Evolutionary conservation across 2,797 vertebrate species (phyloP).

Genomic region (Scolopax rusticola): DNA sequence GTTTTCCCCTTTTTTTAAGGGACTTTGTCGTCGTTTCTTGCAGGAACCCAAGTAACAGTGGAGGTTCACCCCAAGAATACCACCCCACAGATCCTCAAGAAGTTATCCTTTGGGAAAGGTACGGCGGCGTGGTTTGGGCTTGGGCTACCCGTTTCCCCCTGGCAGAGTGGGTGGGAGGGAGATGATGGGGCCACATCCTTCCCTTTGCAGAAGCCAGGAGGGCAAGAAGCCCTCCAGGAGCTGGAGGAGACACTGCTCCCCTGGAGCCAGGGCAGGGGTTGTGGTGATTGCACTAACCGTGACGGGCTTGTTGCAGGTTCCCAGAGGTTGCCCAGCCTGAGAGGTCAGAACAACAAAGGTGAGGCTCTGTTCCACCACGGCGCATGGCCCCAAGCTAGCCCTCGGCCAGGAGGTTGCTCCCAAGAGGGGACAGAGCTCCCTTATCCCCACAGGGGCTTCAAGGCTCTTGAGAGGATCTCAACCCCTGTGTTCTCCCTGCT

Average conservation of each 20-base stretch:
- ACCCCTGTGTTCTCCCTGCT: neutral
- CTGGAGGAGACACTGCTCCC: neutral
- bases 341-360: constrained; percentile 50
- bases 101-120: constrained; percentile 78
- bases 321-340: neutral
- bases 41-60: constrained; percentile 81
- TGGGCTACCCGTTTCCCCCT: neutral
- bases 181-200: neutral
- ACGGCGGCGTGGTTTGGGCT: neutral
- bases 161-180: neutral
- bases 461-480: neutral
- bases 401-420: accelerated
- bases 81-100: constrained; percentile 75
- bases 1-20: neutral
- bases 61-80: constrained; percentile 73
- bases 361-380: neutral
- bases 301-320: neutral
- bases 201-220: neutral
- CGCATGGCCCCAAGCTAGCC: accelerated
- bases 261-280: neutral
- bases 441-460: accelerated
- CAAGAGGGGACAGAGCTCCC: neutral
- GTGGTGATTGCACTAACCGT: neutral
- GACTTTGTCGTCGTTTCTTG: neutral
- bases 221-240: accelerated